Conservation (phyloP, 2,888 invertebrate species). For the Zelleria hepariella region DNA sequence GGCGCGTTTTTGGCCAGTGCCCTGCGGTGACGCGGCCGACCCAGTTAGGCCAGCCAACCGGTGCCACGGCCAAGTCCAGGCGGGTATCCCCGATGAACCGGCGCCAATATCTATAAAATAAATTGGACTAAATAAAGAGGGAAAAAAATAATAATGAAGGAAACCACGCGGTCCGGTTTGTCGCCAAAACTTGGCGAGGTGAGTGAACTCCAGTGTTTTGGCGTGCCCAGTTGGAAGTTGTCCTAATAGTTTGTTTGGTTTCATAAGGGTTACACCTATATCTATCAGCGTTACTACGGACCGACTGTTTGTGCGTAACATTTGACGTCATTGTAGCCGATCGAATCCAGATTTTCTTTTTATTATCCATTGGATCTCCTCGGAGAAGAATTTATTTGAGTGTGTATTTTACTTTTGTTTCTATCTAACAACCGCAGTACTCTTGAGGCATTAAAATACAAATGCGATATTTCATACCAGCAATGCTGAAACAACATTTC, state of each 20-base stretch:
- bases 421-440: background rate
- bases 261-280: constrained; percentile 31
- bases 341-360: background rate
- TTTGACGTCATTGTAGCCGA: background rate
- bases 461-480: too few species aligned
- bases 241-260: constrained; percentile 64
- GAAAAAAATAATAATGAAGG: constrained; percentile 67
- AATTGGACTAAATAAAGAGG: constrained; percentile 58
- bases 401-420: background rate
- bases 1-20: constrained; percentile 65
- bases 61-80: constrained; percentile 69
- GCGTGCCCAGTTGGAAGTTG: constrained; percentile 55
- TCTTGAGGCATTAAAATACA: too few species aligned
- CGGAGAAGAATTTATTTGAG: background rate
- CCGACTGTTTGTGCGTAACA: background rate
- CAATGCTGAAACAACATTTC: background rate
- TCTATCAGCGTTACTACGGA: background rate
- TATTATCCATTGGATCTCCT: background rate
- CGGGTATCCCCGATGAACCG: constrained; percentile 68
- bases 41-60: constrained; percentile 68
- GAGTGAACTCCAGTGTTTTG: constrained; percentile 68
- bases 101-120: constrained; percentile 72
- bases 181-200: constrained; percentile 63
- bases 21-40: constrained; percentile 61
- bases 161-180: constrained; percentile 48